A percentile compares a stretch with the other conserved stretches of the same genome.
These are phyloP conservation scores for Lepus townsendii DNA, from an alignment of 2,797 vertebrate species.

Conservation along the genomic window DNA sequence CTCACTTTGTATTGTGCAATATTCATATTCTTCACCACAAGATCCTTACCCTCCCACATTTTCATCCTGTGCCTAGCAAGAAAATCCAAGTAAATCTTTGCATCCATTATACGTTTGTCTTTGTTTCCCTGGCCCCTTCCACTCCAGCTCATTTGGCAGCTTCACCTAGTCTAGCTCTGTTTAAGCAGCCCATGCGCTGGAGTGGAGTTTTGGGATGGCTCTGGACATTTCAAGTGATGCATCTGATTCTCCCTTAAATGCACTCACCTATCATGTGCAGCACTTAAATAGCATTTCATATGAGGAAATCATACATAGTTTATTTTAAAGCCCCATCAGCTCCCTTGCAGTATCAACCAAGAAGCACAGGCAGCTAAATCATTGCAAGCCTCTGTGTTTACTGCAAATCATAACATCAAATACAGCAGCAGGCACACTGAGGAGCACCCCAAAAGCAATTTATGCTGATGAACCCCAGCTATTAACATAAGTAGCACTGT, in stretches of 20 bases:
- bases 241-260: slow-evolving; percentile 53
- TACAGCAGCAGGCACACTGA: slow-evolving; percentile 25
- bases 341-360: slow-evolving; percentile 53
- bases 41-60: neutral
- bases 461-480: slow-evolving; percentile 55
- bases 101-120: neutral
- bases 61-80: neutral
- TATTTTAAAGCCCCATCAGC: slow-evolving; percentile 81
- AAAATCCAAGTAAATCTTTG: slow-evolving; percentile 4
- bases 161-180: neutral
- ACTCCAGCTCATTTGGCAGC: neutral
- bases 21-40: neutral
- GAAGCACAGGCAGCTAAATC: slow-evolving; percentile 60
- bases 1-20: neutral
- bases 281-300: slow-evolving; percentile 76
- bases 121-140: neutral
- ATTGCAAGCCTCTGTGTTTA: slow-evolving; percentile 65
- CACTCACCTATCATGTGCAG: slow-evolving; percentile 68
- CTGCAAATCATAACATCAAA: slow-evolving; percentile 77
- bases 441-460: slow-evolving; percentile 66
- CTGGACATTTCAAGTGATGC: slow-evolving; percentile 65
- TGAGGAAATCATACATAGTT: slow-evolving; percentile 83
- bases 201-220: neutral
- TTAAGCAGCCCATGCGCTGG: neutral
- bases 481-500: slow-evolving; percentile 56